These are phyloP conservation scores for Nomada fucata DNA, from an alignment of 2,888 invertebrate genomes.

Conservation along the genomic window DNA sequence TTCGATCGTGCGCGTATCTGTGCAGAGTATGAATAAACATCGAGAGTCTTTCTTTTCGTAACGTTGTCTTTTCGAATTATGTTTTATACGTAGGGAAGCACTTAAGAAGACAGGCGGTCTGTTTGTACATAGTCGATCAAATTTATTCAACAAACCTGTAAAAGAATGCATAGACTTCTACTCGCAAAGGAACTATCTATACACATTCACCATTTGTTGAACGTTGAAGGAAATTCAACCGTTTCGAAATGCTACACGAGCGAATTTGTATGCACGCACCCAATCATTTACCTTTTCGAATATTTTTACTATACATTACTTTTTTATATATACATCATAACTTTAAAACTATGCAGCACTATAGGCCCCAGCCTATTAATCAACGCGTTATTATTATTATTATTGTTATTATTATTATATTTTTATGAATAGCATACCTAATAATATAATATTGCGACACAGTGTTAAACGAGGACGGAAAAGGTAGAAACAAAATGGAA, in stretches of 20 bases:
- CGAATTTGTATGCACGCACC: slow-evolving; percentile 36
- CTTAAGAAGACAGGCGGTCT: slow-evolving; percentile 50
- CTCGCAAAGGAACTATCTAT: slow-evolving; percentile 58
- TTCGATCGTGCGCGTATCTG: slow-evolving; percentile 22
- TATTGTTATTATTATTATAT: slow-evolving; percentile 41
- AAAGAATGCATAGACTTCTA: slow-evolving; percentile 60
- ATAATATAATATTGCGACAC: slow-evolving; percentile 63
- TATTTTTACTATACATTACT: slow-evolving; percentile 76
- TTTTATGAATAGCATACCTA: slow-evolving; percentile 69
- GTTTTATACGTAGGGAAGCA: slow-evolving; percentile 40
- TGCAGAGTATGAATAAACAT: slow-evolving; percentile 55
- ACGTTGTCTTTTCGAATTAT: slow-evolving; percentile 47
- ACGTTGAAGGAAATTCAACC: slow-evolving; percentile 44
- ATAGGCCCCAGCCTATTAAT: slow-evolving; percentile 75
- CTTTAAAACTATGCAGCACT: slow-evolving; percentile 73
- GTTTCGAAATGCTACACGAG: slow-evolving; percentile 37
- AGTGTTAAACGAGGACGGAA: slow-evolving; percentile 45
- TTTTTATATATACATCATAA: slow-evolving; percentile 75
- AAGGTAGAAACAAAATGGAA: slow-evolving; percentile 57
- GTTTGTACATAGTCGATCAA: slow-evolving; percentile 68
- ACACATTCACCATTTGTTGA: slow-evolving; percentile 49
- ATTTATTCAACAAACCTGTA: slow-evolving; percentile 50
- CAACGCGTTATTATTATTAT: slow-evolving; percentile 71
- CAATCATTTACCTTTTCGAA: slow-evolving; percentile 67
- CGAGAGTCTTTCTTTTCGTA: slow-evolving; percentile 54